A percentile compares a stretch with the other conserved stretches of the same genome.
Conservation (phyloP, 2,113 vertebrate genomes). For the Sturnira hondurensis region DNA sequence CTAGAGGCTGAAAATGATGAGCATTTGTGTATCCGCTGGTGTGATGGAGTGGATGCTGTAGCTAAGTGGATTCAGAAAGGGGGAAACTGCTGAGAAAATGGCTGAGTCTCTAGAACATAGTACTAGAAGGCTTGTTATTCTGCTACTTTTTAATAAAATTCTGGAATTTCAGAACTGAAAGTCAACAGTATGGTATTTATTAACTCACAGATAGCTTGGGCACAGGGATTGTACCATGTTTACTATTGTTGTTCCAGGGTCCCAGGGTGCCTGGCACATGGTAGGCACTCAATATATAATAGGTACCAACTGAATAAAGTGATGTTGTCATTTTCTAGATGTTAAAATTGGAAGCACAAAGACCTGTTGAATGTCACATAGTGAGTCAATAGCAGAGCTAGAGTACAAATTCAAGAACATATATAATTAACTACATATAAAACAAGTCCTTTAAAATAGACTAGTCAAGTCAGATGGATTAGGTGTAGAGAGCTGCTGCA, state of each 20-base stretch:
- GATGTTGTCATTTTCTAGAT: background rate
- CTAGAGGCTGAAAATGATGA: background rate
- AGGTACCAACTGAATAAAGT: background rate
- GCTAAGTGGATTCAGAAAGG: background rate
- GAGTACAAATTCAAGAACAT: background rate
- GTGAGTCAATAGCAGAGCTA: background rate
- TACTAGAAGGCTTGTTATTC: background rate
- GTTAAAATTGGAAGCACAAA: background rate
- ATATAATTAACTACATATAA: background rate
- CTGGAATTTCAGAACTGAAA: slow-evolving; percentile 3
- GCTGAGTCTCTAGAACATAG: background rate
- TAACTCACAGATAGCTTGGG: background rate
- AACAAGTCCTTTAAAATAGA: background rate
- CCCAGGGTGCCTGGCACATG: background rate
- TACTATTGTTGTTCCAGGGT: background rate
- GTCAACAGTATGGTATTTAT: background rate
- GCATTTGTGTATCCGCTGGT: background rate
- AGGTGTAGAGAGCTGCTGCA: background rate
- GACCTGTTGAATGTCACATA: background rate
- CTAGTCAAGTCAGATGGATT: background rate
- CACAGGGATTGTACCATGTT: background rate
- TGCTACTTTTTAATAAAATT: background rate
- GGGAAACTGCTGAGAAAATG: background rate
- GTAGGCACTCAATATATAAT: background rate
- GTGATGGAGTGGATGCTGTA: background rate